Percentiles rank a stretch among this genome's conserved stretches.
Evolutionary conservation across 2,888 invertebrate genomes (phyloP).

Genomic region (Dioctria rufipes): DNA sequence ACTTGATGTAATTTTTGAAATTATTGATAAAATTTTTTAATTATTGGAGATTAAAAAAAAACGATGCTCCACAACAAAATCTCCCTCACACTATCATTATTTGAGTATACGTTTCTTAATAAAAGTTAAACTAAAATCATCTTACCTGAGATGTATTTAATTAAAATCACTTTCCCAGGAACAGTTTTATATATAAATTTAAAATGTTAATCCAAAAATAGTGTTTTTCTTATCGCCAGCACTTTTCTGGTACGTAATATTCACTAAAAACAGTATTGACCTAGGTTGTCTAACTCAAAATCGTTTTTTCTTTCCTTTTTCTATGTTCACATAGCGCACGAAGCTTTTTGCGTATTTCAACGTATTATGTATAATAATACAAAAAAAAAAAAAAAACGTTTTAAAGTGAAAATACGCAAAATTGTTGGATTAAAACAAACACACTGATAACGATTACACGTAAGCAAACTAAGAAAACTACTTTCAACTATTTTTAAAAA

Average conservation of each 20-base stretch:
- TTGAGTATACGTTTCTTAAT: background rate
- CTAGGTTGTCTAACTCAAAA: conserved; percentile 44
- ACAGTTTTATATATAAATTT: background rate
- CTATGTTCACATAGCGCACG: conserved; percentile 19
- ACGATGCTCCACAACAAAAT: too few relatives aligned
- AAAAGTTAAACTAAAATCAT: background rate
- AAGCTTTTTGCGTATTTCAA: conserved; percentile 28
- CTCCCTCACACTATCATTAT: too few relatives aligned
- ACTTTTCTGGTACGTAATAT: conserved; percentile 11
- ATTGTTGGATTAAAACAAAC: conserved; percentile 8
- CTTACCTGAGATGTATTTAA: background rate
- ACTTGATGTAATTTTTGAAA: too few relatives aligned
- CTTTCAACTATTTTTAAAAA: background rate
- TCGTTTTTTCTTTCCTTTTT: background rate
- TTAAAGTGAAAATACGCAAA: conserved; percentile 31
- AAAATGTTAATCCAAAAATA: conserved; percentile 23
- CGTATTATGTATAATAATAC: background rate
- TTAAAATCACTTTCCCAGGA: background rate
- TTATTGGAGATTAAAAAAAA: too few relatives aligned
- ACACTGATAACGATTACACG: background rate
- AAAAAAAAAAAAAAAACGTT: background rate
- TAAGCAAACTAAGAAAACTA: background rate
- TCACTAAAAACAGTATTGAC: conserved; percentile 49
- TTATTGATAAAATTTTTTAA: too few relatives aligned
- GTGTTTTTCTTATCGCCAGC: conserved; percentile 17